phyloP scores from a whole-genome alignment of 2,113 vertebrate species.

The Colaptes auratus region DNA sequence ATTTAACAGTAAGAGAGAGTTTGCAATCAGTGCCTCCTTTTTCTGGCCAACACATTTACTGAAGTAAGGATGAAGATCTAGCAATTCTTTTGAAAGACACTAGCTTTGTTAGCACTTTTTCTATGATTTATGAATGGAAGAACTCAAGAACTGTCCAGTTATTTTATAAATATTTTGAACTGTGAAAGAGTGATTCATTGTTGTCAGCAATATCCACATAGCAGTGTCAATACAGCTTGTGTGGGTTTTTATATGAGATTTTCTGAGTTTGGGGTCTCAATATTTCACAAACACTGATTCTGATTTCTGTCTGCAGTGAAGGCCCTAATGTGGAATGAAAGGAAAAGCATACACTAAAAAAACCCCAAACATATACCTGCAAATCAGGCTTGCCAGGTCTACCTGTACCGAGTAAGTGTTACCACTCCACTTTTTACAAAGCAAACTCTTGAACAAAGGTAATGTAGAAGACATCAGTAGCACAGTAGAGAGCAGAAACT shows the following conservation, averaged over 20 bases:
- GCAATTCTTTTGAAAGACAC: neutral
- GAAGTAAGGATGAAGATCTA: neutral
- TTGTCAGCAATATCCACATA: neutral
- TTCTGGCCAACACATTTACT: neutral
- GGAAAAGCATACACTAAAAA: neutral
- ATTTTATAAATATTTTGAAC: conserved; percentile 20
- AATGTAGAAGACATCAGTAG: neutral
- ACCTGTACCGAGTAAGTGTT: neutral
- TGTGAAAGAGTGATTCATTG: neutral
- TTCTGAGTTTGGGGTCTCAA: neutral
- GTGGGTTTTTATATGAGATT: neutral
- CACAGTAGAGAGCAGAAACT: neutral
- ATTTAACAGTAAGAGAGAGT: neutral
- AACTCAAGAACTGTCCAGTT: neutral
- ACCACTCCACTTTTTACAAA: neutral
- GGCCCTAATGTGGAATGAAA: neutral
- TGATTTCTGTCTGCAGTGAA: neutral
- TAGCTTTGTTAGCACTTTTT: neutral
- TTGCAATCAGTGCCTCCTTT: neutral
- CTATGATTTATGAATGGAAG: neutral
- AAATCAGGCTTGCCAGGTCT: neutral
- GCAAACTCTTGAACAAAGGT: neutral
- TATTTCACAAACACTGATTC: neutral
- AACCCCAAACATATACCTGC: neutral
- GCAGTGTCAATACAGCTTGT: neutral